Base-by-base conservation (phyloP, 2,888 invertebrate genomes). In the Meteorus colon region DNA sequence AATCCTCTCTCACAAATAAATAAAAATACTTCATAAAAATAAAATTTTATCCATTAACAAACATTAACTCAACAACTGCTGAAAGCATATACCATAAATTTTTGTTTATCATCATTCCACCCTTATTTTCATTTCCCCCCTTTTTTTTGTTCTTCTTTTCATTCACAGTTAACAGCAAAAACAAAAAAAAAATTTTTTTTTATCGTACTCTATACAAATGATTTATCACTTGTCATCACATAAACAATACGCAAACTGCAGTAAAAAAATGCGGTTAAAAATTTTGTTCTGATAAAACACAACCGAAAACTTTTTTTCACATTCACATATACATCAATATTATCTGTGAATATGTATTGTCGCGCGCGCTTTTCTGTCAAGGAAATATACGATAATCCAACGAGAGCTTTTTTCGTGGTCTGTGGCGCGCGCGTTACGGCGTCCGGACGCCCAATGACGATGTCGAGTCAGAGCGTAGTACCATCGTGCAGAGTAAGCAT, bases 361-460 rank as follows among this genome's bases (percentile, higher is more conserved):
- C n/a, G 19, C 55, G 19, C 55, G 55, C 55, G 55, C 19, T 55
- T 19, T 55, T 55, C 19, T 6, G n/a, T n/a, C 19, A 19, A 55
- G 6, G 4, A n/a, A n/a, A n/a, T n/a, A n/a, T n/a, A 19, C 19
- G 24, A 55, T 41, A 41, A 41, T 41, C 41, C 41, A 12, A 41
- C 41, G 41, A 41, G 12, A 12, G 12, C 41, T 41, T 41, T 41
- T 34, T 41, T 41, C 8, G 41, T 12, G 12, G 12, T 77, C 75
- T 66, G 63, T 71, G 77, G 72, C 80, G 72, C 85, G 85, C 80
- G 81, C 85, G 84, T 82, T 82, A 83, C 85, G 87, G 83, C 85
- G 86, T 84, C 84, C 83, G 83, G 84, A 86, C 86, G 87, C 88
- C 87, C 85, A 87, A 86, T 88, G 88, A 85, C 82, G 84, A 41